Base-by-base conservation (phyloP, 2,797 vertebrate species). In the Chaetophractus vellerosus region DNA sequence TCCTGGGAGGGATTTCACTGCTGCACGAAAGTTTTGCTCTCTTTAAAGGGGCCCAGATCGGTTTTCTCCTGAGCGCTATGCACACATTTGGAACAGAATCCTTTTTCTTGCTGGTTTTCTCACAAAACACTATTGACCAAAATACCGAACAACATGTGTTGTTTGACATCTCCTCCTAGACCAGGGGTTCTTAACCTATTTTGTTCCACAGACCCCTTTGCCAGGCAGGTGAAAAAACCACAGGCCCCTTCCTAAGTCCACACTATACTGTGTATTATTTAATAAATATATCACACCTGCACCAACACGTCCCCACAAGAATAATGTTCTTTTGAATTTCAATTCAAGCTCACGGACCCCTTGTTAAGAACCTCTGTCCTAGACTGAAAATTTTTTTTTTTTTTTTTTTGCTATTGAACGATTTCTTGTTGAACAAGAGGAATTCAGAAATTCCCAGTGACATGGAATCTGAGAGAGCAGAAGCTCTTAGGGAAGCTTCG, bases 21-120 rank as follows among this genome's bases (percentile, higher is more conserved):
- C 31, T 78, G 24, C 82, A 66, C 50, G 41, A n/a, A 97, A 78
- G 28, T 76, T 90, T 88, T 88, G 18, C 88, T 96, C 92, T 89
- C 50, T 92, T 94, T 75, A 52, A 88, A 90, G 9, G 41, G 38
- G 6, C 33, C 64, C 74, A 48, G 45, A 28, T 93, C 93, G 68
- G 28, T 92, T 95, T 96, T 72, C 91, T 96, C 38, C 45, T 88
- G 81, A 24, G 81, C 95, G 66, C 79, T 3, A 5, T 80, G 12
- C 24, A 84, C 12, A 85, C 72, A 41, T 94, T 96, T 96, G 72
- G 45, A 84, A 91, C 72, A 84, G 41, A 92, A 69, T 52, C 31
- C 1, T 91, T 88, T 81, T 96, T 91, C 64, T 72, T 74, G 3
- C 38, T 95, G n/a, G 4, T 74, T 94, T 83, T 81, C 69, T 91